Evolutionary conservation across 2,888 invertebrate genomes (phyloP).

Genomic region (Drosophila paranaensis): DNA sequence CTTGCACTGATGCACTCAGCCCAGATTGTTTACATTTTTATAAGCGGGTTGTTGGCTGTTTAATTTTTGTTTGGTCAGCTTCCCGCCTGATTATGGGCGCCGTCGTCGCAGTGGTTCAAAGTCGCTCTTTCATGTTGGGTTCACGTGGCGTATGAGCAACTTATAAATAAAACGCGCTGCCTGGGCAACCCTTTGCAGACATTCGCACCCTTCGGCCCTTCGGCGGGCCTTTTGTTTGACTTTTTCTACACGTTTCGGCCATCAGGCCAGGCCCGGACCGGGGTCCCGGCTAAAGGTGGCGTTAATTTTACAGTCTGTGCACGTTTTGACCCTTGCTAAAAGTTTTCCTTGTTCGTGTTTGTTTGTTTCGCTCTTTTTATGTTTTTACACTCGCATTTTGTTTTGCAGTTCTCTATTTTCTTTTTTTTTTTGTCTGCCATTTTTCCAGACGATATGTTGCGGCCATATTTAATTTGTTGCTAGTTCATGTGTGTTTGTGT

Average conservation of each 20-base stretch:
- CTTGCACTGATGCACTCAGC: too few species aligned
- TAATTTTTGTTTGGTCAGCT: slow-evolving; percentile 53
- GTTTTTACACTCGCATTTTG: slow-evolving; percentile 22
- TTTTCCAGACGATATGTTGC: slow-evolving; percentile 78
- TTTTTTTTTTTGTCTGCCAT: slow-evolving; percentile 56
- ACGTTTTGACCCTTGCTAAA: slow-evolving; percentile 69
- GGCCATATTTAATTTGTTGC: slow-evolving; percentile 77
- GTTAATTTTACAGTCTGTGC: slow-evolving; percentile 77
- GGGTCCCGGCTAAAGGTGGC: slow-evolving; percentile 57
- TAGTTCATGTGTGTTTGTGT: slow-evolving; percentile 45
- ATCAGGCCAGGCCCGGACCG: slow-evolving; percentile 29
- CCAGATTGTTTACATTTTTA: slow-evolving; percentile 40
- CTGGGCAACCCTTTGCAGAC: slow-evolving; percentile 42
- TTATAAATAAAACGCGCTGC: slow-evolving; percentile 20
- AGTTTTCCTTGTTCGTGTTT: slow-evolving; percentile 44
- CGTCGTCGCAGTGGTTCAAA: slow-evolving; percentile 1
- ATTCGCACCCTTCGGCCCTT: slow-evolving; percentile 28
- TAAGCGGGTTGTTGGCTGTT: slow-evolving; percentile 36
- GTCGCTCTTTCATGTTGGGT: slow-evolving; percentile 37
- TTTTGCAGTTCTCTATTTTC: slow-evolving; percentile 48
- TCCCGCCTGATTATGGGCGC: slow-evolving; percentile 31
- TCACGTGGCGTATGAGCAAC: slow-evolving; percentile 56
- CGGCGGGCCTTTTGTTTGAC: slow-evolving; percentile 55
- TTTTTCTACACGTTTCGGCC: slow-evolving; percentile 61
- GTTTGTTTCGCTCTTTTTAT: slow-evolving; percentile 12